Percentiles rank a stretch among this genome's conserved stretches.
Conservation (phyloP, 2,888 invertebrate genomes). For the Eumerus sabulonum region DNA sequence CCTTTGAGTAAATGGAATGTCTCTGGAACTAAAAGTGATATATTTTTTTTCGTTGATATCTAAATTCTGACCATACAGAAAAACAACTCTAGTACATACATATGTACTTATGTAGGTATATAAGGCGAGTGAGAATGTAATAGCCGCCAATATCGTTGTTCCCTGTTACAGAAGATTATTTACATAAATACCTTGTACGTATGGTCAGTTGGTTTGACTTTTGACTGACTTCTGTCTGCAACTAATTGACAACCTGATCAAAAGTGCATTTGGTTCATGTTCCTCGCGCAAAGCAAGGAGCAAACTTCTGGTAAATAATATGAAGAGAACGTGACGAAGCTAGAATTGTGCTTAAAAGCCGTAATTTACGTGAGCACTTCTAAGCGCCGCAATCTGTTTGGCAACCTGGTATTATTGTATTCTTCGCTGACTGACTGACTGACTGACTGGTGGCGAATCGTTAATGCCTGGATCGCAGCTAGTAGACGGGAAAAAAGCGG, state of each 20-base stretch:
- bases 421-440: conserved; percentile 62
- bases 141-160: not conserved
- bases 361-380: conserved; percentile 65
- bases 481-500: conserved; percentile 46
- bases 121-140: conserved; percentile 14
- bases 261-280: conserved; percentile 50
- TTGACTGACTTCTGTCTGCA: conserved; percentile 67
- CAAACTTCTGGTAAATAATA: conserved; percentile 39
- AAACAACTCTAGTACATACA: too few species aligned
- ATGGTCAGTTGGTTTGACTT: conserved; percentile 46
- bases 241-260: conserved; percentile 68
- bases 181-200: conserved; percentile 56
- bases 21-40: too few species aligned
- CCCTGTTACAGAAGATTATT: conserved; percentile 25
- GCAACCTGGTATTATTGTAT: conserved; percentile 51
- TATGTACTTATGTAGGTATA: conserved; percentile 24
- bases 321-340: conserved; percentile 63
- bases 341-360: conserved; percentile 65
- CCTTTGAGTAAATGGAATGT: too few species aligned
- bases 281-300: conserved; percentile 34
- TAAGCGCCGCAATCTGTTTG: conserved; percentile 65
- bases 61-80: conserved; percentile 49
- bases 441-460: conserved; percentile 55
- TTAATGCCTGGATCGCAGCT: conserved; percentile 16
- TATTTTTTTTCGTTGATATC: conserved; percentile 21